Conservation (phyloP, 2,113 vertebrate species). For the Hemiprocne comata region DNA sequence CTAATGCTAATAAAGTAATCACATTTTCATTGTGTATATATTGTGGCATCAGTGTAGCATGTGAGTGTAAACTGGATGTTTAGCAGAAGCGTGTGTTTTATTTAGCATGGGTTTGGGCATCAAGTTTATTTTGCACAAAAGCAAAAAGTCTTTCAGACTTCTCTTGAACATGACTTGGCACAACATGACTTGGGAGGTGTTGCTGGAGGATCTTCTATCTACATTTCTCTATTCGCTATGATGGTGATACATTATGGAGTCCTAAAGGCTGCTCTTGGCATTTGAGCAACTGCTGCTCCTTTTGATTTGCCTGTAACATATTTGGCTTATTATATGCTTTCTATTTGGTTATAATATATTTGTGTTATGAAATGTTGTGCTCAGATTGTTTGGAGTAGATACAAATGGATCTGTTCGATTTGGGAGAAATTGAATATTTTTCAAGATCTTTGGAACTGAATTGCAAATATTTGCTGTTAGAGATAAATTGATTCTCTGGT, state of each 20-base stretch:
- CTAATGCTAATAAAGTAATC: background rate
- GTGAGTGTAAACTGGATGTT: background rate
- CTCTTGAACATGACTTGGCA: too few species aligned
- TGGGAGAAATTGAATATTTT: background rate
- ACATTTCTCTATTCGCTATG: background rate
- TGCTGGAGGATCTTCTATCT: background rate
- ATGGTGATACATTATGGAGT: background rate
- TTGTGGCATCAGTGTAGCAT: background rate
- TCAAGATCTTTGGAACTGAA: background rate
- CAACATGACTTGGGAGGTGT: background rate
- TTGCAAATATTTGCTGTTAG: background rate
- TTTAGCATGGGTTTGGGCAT: background rate
- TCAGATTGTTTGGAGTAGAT: background rate
- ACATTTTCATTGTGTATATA: background rate
- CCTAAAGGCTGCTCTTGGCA: background rate
- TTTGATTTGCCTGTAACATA: background rate
- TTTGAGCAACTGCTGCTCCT: background rate
- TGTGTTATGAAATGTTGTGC: background rate
- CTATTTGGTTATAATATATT: background rate
- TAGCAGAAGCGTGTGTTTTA: background rate
- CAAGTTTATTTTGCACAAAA: background rate
- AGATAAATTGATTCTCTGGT: background rate
- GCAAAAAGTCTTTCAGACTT: background rate
- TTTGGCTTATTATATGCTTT: background rate
- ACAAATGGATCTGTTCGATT: background rate